Evolutionary conservation across 2,113 vertebrate genomes (phyloP), one percentile per base, ranked within the genome.

Genomic region (Condylura cristata): DNA sequence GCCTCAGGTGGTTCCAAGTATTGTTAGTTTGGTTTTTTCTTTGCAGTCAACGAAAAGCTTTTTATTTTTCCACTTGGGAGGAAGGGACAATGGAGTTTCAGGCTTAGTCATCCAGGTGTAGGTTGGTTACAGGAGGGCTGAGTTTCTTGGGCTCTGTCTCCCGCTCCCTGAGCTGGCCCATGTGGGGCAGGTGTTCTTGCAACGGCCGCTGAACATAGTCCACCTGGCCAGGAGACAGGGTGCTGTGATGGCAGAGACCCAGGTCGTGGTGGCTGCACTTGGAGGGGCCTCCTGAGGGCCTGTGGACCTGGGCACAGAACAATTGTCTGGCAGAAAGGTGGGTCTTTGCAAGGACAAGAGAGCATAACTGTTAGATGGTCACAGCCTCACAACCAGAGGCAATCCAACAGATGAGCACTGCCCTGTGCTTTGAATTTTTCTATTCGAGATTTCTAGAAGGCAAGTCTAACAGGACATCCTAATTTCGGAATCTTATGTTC

Each of bases 391-490:
- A 13, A 3, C 51, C 53, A 28, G 2, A 13, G 6, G 8, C 2
- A 82, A 88, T 51, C 18, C 66, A 24, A 17, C 0, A 46, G 24
- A 17, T n/a, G 41, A 39, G 17, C n/a, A 17, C 2, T 66, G 6
- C 39, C 41, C 70, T 3, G 66, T 4, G 7, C 13, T 56, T 44
- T 37, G 6, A 72, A 56, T 32, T 93, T 91, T 68, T 79, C 37
- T 70, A 46, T 58, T 14, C 20, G 63, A 39, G 58, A 26, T 34
- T 91, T 93, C 53, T 65, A 83, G 68, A 86, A 63, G 76, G 79
- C 13, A 90, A 89, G 70, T 75, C 46, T 60, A 89, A 94, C 4
- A 75, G 51, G 44, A 82, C 32, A 79, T 86, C 32, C 60, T 12
- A 1, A 32, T 14, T 70, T 88, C 63, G 75, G 79, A 85, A 91